Evolutionary conservation across 2,888 invertebrate species (phyloP).

Genomic region (Apoda limacodes): DNA sequence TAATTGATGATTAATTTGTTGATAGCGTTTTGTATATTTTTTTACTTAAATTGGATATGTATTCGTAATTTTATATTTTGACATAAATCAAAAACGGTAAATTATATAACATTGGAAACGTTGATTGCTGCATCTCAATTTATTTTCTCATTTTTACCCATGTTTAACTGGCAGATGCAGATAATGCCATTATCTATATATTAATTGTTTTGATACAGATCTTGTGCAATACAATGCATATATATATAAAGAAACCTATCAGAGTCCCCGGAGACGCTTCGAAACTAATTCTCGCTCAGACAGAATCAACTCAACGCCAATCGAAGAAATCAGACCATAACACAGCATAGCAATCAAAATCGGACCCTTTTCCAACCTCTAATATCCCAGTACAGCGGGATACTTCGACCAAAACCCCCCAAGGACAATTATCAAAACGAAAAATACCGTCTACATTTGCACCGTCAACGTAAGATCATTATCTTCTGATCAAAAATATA

Average conservation of each 20-base stretch:
- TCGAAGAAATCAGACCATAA: slow-evolving; percentile 4
- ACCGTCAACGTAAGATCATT: slow-evolving; percentile 7
- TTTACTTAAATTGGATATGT: too few relatives aligned
- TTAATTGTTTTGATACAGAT: too few relatives aligned
- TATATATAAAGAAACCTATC: slow-evolving; percentile 6
- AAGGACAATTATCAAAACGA: slow-evolving; percentile 3
- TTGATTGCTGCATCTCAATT: too few relatives aligned
- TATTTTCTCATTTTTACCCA: too few relatives aligned
- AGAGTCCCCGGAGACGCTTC: too few relatives aligned
- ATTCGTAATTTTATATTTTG: too few relatives aligned
- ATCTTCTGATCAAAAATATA: slow-evolving; percentile 3
- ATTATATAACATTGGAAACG: too few relatives aligned
- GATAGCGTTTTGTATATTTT: too few relatives aligned
- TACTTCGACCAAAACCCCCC: slow-evolving; percentile 5
- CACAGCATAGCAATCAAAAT: slow-evolving; percentile 8
- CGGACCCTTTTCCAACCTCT: slow-evolving; percentile 6
- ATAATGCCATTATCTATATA: too few relatives aligned
- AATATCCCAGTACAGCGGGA: slow-evolving; percentile 1
- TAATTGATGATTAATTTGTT: too few relatives aligned
- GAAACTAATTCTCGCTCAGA: slow-evolving; percentile 2
- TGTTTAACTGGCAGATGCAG: too few relatives aligned
- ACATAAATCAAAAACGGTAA: too few relatives aligned
- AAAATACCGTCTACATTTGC: slow-evolving; percentile 4
- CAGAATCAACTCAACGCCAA: slow-evolving; percentile 7
- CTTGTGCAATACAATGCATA: not conserved